phyloP scores from a whole-genome alignment of 2,888 invertebrate genomes.

The Empis stercorea region DNA sequence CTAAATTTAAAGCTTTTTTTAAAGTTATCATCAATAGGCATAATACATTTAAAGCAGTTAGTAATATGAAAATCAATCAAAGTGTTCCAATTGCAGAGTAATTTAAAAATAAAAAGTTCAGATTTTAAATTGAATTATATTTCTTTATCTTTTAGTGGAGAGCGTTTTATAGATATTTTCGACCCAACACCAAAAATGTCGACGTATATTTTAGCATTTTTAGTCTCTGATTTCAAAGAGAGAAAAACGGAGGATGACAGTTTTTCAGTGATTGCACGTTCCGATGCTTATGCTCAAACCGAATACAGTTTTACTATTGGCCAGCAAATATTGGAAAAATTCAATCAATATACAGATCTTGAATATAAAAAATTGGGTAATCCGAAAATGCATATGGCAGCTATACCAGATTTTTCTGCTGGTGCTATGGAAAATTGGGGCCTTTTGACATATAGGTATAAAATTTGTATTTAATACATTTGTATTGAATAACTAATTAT shows the following conservation, averaged over 20 bases:
- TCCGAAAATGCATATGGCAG: conserved; percentile 71
- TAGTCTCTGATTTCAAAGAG: conserved; percentile 47
- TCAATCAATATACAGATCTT: conserved; percentile 45
- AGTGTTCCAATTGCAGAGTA: too few species aligned
- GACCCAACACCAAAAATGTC: conserved; percentile 51
- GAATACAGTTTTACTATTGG: conserved; percentile 52
- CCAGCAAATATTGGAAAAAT: conserved; percentile 37
- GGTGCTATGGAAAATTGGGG: conserved; percentile 94
- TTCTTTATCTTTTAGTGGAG: too few species aligned
- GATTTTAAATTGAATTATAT: too few species aligned
- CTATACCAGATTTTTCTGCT: conserved; percentile 68
- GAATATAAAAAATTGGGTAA: conserved; percentile 42
- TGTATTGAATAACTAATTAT: too few species aligned
- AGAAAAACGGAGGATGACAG: conserved; percentile 9
- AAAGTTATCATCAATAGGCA: conserved; percentile 22
- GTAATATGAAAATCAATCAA: conserved; percentile 19
- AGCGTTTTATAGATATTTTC: conserved; percentile 11
- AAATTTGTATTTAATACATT: too few species aligned
- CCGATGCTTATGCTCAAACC: conserved; percentile 52
- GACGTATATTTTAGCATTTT: conserved; percentile 67
- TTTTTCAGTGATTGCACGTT: conserved; percentile 51
- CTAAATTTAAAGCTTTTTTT: conserved; percentile 52
- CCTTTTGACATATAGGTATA: conserved; percentile 55
- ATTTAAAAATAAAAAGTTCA: too few species aligned
- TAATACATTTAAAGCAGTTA: conserved; percentile 22